Percentiles rank a stretch among this genome's conserved stretches.
phyloP scores from a whole-genome alignment of 2,888 invertebrate genomes.

The Capitulum mitella region DNA sequence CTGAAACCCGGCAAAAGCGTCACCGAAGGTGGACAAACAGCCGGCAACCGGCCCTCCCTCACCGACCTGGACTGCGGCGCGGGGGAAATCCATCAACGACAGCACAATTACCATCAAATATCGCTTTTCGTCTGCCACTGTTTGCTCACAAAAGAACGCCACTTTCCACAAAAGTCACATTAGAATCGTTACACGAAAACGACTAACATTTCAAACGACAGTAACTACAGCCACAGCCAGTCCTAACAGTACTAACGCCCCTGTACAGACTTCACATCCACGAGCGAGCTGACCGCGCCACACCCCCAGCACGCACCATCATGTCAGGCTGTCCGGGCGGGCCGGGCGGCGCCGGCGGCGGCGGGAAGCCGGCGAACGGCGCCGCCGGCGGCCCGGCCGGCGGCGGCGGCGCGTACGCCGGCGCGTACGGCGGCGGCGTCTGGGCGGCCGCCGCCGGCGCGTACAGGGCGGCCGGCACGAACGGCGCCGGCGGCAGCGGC shows the following conservation, averaged over 20 bases:
- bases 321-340: conserved; percentile 34
- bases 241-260: neutral
- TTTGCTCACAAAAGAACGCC: too few relatives aligned
- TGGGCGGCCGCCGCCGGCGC: neutral
- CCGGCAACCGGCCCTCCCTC: too few relatives aligned
- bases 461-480: conserved; percentile 6
- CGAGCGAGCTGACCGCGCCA: conserved; percentile 38
- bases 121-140: too few relatives aligned
- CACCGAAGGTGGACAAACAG: too few relatives aligned
- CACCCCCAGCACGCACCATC: conserved; percentile 36
- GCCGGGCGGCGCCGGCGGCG: conserved; percentile 31
- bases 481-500: conserved; percentile 27
- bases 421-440: conserved; percentile 24
- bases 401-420: conserved; percentile 30
- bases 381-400: conserved; percentile 27
- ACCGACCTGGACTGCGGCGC: too few relatives aligned
- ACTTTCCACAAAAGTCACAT: too few relatives aligned
- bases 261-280: conserved; percentile 20
- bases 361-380: conserved; percentile 30
- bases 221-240: too few relatives aligned
- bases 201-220: too few relatives aligned
- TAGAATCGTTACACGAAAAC: too few relatives aligned
- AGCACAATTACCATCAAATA: too few relatives aligned
- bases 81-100: too few relatives aligned
- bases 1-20: conserved; percentile 33